Percentiles rank a stretch among this genome's conserved stretches.
Conservation (phyloP, 1,140 invertebrate species). For the Glossosoma conforme region DNA sequence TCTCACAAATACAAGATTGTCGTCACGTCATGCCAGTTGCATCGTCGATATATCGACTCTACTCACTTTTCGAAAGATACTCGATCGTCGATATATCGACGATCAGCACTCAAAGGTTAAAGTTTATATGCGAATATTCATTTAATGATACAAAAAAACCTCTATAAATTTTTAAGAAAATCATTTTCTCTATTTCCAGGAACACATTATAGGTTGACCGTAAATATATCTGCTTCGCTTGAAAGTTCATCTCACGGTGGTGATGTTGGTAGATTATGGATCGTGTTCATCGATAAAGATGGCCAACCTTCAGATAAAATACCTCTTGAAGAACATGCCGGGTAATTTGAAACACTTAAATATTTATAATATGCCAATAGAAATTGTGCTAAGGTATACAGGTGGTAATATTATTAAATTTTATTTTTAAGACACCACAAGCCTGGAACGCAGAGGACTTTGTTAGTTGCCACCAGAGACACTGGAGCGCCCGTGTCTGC, state of each 20-base stretch:
- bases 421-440: constrained; percentile 43
- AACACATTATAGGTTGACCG: constrained; percentile 67
- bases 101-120: too few relatives aligned
- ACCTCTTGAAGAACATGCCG: constrained; percentile 50
- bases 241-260: constrained; percentile 69
- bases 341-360: constrained; percentile 34
- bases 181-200: constrained; percentile 46
- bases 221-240: constrained; percentile 67
- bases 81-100: too few relatives aligned
- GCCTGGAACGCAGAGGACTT: constrained; percentile 64
- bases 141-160: too few relatives aligned
- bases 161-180: too few relatives aligned
- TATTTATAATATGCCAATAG: neutral
- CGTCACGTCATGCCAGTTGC: too few relatives aligned
- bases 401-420: neutral
- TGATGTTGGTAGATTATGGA: constrained; percentile 66
- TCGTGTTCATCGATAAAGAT: constrained; percentile 61
- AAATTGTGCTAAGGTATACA: neutral
- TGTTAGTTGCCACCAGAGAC: constrained; percentile 61
- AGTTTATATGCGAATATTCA: too few relatives aligned
- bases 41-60: too few relatives aligned
- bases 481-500: constrained; percentile 59
- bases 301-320: constrained; percentile 56
- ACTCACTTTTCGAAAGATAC: too few relatives aligned
- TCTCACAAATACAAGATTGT: too few relatives aligned